phyloP scores from a whole-genome alignment of 2,797 vertebrate genomes.

The Enteromius anoplus region DNA sequence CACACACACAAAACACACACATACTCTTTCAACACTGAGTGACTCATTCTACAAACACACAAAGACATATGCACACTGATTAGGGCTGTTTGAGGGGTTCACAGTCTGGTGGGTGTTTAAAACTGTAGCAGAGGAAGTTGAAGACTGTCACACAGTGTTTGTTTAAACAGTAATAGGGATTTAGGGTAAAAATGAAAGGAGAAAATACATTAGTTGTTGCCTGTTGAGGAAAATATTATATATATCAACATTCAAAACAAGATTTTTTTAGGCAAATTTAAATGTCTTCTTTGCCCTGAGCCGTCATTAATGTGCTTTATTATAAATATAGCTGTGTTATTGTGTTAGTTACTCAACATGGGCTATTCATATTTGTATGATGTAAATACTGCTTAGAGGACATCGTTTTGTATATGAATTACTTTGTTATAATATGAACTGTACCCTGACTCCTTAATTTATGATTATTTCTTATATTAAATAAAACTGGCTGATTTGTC shows the following conservation, averaged over 20 bases:
- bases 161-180: slow-evolving; percentile 11
- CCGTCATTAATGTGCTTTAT: slow-evolving; percentile 24
- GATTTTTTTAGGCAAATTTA: background rate
- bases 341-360: background rate
- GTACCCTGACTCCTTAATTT: background rate
- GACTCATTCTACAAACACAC: slow-evolving; percentile 40
- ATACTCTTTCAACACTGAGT: slow-evolving; percentile 26
- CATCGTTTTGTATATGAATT: background rate
- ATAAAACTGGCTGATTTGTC: background rate
- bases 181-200: background rate
- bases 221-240: background rate
- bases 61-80: slow-evolving; percentile 32
- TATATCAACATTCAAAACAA: slow-evolving; percentile 33
- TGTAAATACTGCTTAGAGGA: slow-evolving; percentile 15
- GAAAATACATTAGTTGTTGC: background rate
- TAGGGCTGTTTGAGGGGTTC: background rate
- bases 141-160: background rate
- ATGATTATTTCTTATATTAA: slow-evolving; percentile 7
- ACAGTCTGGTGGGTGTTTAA: slow-evolving; percentile 15
- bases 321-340: background rate
- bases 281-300: slow-evolving; percentile 1
- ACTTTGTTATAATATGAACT: background rate
- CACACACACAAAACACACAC: slow-evolving; percentile 29
- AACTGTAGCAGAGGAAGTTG: background rate
- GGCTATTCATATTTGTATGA: background rate